Evolutionary conservation across 2,797 vertebrate genomes (phyloP), one percentile per base, ranked within the genome.

Genomic region (Chelonia mydas): DNA sequence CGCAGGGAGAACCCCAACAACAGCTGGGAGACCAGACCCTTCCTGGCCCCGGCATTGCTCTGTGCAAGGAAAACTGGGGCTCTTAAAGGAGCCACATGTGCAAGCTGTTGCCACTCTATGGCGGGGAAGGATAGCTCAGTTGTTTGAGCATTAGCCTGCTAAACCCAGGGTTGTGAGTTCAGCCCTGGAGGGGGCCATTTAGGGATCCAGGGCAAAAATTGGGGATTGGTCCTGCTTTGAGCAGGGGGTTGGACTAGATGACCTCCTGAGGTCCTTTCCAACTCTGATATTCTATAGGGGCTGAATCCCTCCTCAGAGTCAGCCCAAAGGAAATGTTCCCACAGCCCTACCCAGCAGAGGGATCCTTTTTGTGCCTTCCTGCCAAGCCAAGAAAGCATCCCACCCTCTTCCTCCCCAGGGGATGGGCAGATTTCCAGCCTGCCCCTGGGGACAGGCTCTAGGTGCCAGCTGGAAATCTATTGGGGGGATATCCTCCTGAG

Each of bases 41-140:
- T 33, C 19, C n/a, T 77, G 45, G 41, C 13, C 74, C 45, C 45
- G 17, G 27, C 45, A 0, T 27, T 28, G 45, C 72, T 47, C 72
- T 76, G 41, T 27, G 72, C 72, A 76, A 27, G 41, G 0, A 25
- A 79, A 28, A 54, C 5, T 0, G 0, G 41, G 7, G 16, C 23
- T 21, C 0, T 1, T 23, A 12, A 47, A 45, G 45, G 41, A 41
- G 23, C 37, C 45, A 76, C 41, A 8, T 45, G 72, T 6, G 25
- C 7, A 25, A 76, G 25, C 23, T 3, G 11, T 45, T 74, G 19
- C 37, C 21, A 41, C 68, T 37, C 11, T 19, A 41, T 41, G 41
- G 41, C 41, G 41, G 5, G 41, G 41, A 41, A 41, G 41, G 41
- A 41, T 41, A 41, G 41, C 41, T 41, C 41, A 41, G 41, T 41